Base-by-base conservation (phyloP, 2,888 invertebrate species). In the Harpalus rufipes region DNA sequence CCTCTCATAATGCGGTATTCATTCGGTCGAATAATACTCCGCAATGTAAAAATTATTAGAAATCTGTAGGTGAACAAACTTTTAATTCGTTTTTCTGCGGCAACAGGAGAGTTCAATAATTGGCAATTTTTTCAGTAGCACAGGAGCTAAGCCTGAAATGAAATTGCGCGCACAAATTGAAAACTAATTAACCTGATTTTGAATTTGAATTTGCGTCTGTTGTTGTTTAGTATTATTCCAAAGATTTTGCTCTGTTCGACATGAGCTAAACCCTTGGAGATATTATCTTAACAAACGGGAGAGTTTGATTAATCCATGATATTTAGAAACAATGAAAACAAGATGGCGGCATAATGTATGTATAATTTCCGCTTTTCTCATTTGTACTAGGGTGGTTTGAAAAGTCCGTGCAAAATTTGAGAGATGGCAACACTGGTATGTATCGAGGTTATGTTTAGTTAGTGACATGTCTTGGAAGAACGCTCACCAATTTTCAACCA, bases 171-270 rank as follows among this genome's bases (percentile, higher is more conserved):
- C 63, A 18, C 63, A 63, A 63, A 63, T 63, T 63, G 63, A 25
- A 25, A 63, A 63, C 63, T 63, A 63, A 63, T 63, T 63, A 63
- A 63, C 63, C 63, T 25, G 25, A 63, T 63, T 63, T 21, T 25
- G 10, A 63, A 63, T 63, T 63, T 63, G 63, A 18, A 21, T 63
- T 63, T 21, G 18, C 21, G 6, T 16, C 59, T 59, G 59, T 12
- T 61, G 44, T 51, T 25, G 21, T 12, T 10, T 63, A 21, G 63
- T 63, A 63, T 21, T 63, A 21, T 18, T 63, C 18, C 8, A 25
- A 12, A 25, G 10, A 25, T 63, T 63, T 63, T 4, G 12, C 16
- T 63, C 2, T 63, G 21, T 3, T 21, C 4, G 21, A 63, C 63
- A 21, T 63, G 21, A 10, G 10, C 8, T 7, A 51, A 51, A 51